Conservation (phyloP, 37 sponge, comb jelly and placozoan genomes). For the Oscarella lobularis region DNA sequence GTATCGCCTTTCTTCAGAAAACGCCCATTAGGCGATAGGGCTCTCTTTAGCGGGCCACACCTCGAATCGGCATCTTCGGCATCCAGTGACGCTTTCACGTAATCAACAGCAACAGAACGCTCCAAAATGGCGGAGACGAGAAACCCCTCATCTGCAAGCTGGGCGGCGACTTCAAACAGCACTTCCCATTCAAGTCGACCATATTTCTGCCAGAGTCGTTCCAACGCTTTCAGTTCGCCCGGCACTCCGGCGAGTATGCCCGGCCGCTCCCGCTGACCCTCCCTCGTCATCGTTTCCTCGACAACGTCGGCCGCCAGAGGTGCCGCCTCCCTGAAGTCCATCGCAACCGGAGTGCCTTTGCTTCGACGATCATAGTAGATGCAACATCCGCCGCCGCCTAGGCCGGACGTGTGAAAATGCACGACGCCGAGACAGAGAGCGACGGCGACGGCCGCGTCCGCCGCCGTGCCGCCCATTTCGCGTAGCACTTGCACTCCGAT, state of each 20-base stretch:
- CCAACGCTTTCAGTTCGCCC: slow-evolving; percentile 54
- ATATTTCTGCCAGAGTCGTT: slow-evolving; percentile 34
- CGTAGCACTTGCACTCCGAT: slow-evolving; percentile 61
- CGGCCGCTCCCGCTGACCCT: no score
- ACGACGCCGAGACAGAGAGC: slow-evolving; percentile 82
- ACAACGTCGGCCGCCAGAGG: slow-evolving; percentile 38
- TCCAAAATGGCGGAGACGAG: slow-evolving; percentile 34
- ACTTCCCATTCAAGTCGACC: slow-evolving; percentile 47
- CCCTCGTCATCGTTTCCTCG: slow-evolving; percentile 9
- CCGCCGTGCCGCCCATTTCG: slow-evolving; percentile 64
- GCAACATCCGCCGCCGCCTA: slow-evolving; percentile 96
- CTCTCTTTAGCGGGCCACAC: neutral
- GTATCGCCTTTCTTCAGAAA: slow-evolving; percentile 35
- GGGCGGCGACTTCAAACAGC: slow-evolving; percentile 51
- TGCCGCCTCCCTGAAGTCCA: slow-evolving; percentile 84
- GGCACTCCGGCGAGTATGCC: slow-evolving; percentile 78
- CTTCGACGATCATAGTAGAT: slow-evolving; percentile 46
- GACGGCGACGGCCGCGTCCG: slow-evolving; percentile 82
- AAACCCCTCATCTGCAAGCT: slow-evolving; percentile 57
- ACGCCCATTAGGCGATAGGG: neutral
- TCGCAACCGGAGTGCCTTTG: slow-evolving; percentile 11
- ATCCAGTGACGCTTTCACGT: no score
- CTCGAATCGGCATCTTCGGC: no score
- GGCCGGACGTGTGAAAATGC: slow-evolving; percentile 79
- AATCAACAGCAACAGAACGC: neutral